Conservation (phyloP, 2,113 vertebrate species). For the Pomatorhinus ruficollis region DNA sequence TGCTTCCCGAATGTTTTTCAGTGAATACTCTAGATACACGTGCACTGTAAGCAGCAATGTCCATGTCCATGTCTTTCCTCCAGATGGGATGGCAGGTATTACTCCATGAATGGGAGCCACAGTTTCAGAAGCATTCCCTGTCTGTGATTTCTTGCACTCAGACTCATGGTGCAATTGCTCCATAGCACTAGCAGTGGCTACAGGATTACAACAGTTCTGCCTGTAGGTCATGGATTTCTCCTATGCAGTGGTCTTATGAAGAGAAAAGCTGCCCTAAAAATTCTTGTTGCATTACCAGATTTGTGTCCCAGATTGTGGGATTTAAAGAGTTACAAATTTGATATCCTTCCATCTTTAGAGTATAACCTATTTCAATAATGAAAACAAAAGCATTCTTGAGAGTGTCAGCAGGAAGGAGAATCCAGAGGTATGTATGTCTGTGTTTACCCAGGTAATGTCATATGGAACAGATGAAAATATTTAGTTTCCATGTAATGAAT, state of each 20-base stretch:
- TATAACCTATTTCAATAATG: neutral
- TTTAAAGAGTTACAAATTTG: neutral
- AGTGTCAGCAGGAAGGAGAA: neutral
- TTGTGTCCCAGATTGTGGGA: neutral
- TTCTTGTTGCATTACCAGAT: neutral
- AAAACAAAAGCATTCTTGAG: neutral
- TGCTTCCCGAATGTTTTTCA: neutral
- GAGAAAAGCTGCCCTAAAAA: neutral
- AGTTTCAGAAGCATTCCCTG: neutral
- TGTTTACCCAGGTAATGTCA: neutral
- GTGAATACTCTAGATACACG: neutral
- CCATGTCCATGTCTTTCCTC: neutral
- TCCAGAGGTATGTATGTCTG: neutral
- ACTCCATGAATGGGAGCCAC: accelerated
- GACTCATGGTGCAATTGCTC: neutral
- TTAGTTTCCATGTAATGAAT: neutral
- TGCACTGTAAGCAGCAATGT: neutral
- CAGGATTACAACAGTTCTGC: neutral
- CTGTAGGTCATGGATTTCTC: neutral
- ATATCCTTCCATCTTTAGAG: neutral
- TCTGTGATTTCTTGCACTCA: neutral
- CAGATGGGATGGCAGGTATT: accelerated
- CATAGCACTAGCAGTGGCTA: neutral
- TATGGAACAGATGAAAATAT: accelerated
- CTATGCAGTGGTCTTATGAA: neutral